phyloP scores from a whole-genome alignment of 2,113 vertebrate genomes.

The Stomatorhinus ivindoensis region DNA sequence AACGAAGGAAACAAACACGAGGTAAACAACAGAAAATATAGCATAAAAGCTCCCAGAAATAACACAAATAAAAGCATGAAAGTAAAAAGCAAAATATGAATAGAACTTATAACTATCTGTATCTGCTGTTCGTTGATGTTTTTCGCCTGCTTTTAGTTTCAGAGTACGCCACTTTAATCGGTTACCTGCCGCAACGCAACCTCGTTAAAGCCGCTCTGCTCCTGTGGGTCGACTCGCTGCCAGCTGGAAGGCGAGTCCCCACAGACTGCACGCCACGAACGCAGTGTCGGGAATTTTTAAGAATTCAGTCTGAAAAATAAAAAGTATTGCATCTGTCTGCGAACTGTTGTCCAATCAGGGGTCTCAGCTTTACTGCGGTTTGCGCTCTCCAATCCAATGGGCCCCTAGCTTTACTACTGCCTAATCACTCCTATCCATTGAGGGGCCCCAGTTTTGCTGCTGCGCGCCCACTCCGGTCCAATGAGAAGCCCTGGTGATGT shows the following conservation, averaged over 20 bases:
- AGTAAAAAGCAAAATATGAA: not conserved
- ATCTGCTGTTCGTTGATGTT: not conserved
- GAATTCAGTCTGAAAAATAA: not conserved
- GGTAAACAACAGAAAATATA: not conserved
- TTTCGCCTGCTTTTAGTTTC: not conserved
- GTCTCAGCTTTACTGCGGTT: not conserved
- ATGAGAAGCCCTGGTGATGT: not conserved
- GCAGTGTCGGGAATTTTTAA: not conserved
- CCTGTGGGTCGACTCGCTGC: not conserved
- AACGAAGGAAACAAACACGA: not conserved
- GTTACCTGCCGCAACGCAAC: not conserved
- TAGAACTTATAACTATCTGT: not conserved
- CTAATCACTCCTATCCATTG: not conserved
- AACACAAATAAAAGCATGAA: not conserved
- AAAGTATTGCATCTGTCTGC: not conserved
- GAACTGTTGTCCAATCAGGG: not conserved
- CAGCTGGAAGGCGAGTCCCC: not conserved
- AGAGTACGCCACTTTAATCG: not conserved
- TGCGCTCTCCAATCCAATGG: not conserved
- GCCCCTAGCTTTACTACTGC: not conserved
- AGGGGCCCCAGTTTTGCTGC: not conserved
- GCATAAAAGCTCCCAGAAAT: not conserved
- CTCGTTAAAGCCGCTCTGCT: not conserved
- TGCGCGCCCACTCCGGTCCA: not conserved
- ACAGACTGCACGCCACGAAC: no score